Conservation (phyloP, 2,888 invertebrate genomes). For the Lamproptera curius region DNA sequence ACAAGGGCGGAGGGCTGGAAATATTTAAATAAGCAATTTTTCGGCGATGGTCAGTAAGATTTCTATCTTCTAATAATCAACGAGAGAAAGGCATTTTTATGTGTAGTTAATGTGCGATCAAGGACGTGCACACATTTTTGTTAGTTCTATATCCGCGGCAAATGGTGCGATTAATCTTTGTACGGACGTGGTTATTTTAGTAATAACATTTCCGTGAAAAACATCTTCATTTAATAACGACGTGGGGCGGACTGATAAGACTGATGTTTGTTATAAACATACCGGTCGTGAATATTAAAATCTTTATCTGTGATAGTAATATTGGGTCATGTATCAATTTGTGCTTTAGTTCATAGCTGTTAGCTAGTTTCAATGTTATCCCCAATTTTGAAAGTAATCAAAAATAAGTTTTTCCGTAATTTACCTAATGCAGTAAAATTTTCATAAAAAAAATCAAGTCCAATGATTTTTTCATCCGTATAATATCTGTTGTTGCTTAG, state of each 20-base stretch:
- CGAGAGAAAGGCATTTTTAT: constrained; percentile 23
- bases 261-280: no score
- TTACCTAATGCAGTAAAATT: no score
- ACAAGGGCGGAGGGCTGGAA: constrained; percentile 73
- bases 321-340: no score
- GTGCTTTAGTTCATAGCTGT: no score
- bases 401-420: no score
- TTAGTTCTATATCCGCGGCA: neutral
- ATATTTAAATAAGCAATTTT: constrained; percentile 71
- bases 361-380: no score
- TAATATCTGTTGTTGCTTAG: no score
- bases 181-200: neutral
- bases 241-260: neutral
- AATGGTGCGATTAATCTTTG: neutral
- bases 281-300: no score
- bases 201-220: neutral
- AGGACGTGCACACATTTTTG: constrained; percentile 10
- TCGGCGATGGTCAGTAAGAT: constrained; percentile 66
- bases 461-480: no score
- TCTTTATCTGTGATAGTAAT: no score
- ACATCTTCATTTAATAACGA: neutral
- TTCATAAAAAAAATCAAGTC: no score
- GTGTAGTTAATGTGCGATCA: constrained; percentile 3
- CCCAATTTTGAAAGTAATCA: no score
- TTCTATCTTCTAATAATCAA: constrained; percentile 25